A percentile compares a stretch with the other conserved stretches of the same genome.
Evolutionary conservation across 2,113 vertebrate genomes (phyloP).

Genomic region (Hirundichthys speculiger): DNA sequence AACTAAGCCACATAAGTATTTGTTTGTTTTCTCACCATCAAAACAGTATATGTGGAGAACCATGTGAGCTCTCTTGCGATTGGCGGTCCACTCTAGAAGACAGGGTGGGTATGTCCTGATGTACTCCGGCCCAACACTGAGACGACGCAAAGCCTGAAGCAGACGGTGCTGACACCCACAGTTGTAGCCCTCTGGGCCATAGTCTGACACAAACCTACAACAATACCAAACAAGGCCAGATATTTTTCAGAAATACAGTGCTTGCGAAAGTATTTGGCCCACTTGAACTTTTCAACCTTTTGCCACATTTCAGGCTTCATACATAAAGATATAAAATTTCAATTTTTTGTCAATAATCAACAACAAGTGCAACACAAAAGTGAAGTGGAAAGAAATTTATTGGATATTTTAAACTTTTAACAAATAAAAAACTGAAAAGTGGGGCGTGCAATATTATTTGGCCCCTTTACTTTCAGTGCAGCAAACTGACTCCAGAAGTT

Average conservation of each 20-base stretch:
- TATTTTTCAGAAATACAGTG: neutral
- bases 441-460: no score
- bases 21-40: constrained; percentile 81
- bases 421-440: no score
- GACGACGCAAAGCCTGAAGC: constrained; percentile 87
- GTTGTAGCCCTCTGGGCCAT: constrained; percentile 87
- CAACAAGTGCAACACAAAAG: no score
- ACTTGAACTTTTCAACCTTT: no score
- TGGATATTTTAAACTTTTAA: no score
- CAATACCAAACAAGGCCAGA: neutral
- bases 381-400: no score
- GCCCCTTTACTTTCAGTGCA: no score
- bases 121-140: constrained; percentile 68
- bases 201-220: constrained; percentile 67
- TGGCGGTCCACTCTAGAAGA: constrained; percentile 91
- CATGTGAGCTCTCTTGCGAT: constrained; percentile 87
- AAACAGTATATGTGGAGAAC: constrained; percentile 90
- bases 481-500: no score
- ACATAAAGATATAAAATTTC: no score
- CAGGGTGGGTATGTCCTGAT: constrained; percentile 88
- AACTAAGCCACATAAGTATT: neutral
- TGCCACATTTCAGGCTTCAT: no score
- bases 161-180: constrained; percentile 93
- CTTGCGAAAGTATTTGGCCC: no score
- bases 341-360: no score